Percentiles rank a stretch among this genome's conserved stretches.
phyloP scores from a whole-genome alignment of 2,888 invertebrate species.

The Malthinus flaveolus region DNA sequence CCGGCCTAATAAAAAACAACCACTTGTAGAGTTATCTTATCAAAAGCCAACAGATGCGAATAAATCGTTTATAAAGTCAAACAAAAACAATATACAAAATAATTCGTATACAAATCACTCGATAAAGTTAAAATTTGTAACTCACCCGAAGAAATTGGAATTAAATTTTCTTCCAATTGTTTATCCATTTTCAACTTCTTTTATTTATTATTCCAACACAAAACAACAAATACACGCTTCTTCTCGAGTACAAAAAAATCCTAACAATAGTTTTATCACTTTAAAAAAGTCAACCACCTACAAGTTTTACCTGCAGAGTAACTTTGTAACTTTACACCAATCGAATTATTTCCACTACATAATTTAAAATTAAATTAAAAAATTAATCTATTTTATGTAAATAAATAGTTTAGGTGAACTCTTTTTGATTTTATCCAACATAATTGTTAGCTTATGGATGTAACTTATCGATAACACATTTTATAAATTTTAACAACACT shows the following conservation, averaged over 20 bases:
- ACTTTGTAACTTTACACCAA: not conserved
- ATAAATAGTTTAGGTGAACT: too few species aligned
- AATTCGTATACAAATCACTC: not conserved
- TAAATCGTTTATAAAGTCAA: not conserved
- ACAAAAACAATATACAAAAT: not conserved
- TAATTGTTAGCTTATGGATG: not conserved
- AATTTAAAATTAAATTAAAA: not conserved
- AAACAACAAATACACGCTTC: not conserved
- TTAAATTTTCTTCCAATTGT: constrained; percentile 43
- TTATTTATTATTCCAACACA: not conserved
- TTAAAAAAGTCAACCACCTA: constrained; percentile 6
- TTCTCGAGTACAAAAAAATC: not conserved
- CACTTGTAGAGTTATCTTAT: constrained; percentile 7
- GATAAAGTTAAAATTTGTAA: constrained; percentile 11
- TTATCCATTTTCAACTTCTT: constrained; percentile 42
- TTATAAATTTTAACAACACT: not conserved
- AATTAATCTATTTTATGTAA: too few species aligned
- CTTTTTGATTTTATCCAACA: not conserved
- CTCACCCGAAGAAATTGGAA: constrained; percentile 51
- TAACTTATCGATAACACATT: constrained; percentile 1
- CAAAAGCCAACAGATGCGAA: not conserved
- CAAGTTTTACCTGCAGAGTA: constrained; percentile 5
- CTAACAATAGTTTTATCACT: constrained; percentile 3
- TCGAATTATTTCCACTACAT: constrained; percentile 4
- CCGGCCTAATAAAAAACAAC: not conserved